phyloP scores from a whole-genome alignment of 2,888 invertebrate genomes.

The Aplocera efformata region DNA sequence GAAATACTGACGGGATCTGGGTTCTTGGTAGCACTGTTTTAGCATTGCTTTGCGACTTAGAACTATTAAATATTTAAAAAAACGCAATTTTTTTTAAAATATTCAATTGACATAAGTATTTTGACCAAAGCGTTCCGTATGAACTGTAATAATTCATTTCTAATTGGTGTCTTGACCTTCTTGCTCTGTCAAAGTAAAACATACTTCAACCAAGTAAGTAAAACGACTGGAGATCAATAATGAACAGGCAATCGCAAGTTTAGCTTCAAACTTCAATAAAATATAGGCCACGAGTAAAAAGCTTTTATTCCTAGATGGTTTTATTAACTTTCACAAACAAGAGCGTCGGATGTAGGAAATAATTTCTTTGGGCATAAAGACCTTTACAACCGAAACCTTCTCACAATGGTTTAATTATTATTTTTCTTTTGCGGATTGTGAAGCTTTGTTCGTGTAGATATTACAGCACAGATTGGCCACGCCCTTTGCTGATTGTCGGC shows the following conservation, averaged over 20 bases:
- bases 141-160: no score
- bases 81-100: no score
- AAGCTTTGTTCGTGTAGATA: slow-evolving; percentile 56
- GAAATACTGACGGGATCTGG: no score
- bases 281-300: slow-evolving; percentile 8
- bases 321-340: slow-evolving; percentile 26
- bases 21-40: no score
- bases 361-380: slow-evolving; percentile 30
- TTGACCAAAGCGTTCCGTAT: no score
- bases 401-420: slow-evolving; percentile 61
- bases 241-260: no score
- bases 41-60: no score
- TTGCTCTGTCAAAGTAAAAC: not conserved
- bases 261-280: slow-evolving; percentile 4
- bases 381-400: slow-evolving; percentile 31
- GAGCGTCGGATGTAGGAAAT: slow-evolving; percentile 22
- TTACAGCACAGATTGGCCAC: slow-evolving; percentile 60
- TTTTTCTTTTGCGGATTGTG: slow-evolving; percentile 59
- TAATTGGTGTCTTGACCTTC: not conserved
- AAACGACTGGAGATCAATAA: not conserved
- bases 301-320: slow-evolving; percentile 14
- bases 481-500: slow-evolving; percentile 54
- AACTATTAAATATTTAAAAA: no score
- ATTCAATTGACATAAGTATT: no score
- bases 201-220: not conserved